Base-by-base conservation (phyloP, 1,140 invertebrate species). In the Heliconius hewitsoni region DNA sequence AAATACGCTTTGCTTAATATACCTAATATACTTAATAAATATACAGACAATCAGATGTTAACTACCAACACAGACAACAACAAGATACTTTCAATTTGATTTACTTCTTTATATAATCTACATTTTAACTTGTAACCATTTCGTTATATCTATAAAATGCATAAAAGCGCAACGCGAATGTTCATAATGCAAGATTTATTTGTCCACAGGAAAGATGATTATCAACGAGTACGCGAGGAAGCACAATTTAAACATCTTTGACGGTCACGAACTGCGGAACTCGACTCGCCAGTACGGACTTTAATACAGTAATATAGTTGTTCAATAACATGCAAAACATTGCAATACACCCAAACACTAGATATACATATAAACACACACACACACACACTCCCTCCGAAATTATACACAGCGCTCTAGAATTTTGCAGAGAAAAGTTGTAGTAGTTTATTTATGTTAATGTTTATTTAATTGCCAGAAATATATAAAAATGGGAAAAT, bases 261-360 rank as follows among this genome's bases (percentile, higher is more conserved):
- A 96, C 88, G 96, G 96, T 81, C 95, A 95, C 85, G 96, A 96
- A 89, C 95, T 96, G 72, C 95, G 96, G 88, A 96, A 96, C 93
- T 95, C 96, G 88, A 96, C 96, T 87, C 95, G 96, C 95, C 96
- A 96, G 96, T 96, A 96, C 95, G 96, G 96, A 96, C 96, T 96
- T 96, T 94, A 93, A 94, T 93, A 85, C 86, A 93, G 93, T 94
- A 94, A 94, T 93, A 93, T 91, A 90, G 90, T 92, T 93, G 87
- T 93, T 92, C 89, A 84, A 88, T 89, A 86, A 85, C 82, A 87
- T 66, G 60, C 60, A 66, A 66, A 30, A 30, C 30, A 66, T 66
- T 83, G 83, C 72, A 82, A 23, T 52, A 75, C 23, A 83, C 60
- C 85, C 66, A 84, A 18, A 81, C 76, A 55, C 42, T 37, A 81